phyloP scores from a whole-genome alignment of 30 jellyfish, hydroid and myxozoan genomes.

The Aurelia aurita region DNA sequence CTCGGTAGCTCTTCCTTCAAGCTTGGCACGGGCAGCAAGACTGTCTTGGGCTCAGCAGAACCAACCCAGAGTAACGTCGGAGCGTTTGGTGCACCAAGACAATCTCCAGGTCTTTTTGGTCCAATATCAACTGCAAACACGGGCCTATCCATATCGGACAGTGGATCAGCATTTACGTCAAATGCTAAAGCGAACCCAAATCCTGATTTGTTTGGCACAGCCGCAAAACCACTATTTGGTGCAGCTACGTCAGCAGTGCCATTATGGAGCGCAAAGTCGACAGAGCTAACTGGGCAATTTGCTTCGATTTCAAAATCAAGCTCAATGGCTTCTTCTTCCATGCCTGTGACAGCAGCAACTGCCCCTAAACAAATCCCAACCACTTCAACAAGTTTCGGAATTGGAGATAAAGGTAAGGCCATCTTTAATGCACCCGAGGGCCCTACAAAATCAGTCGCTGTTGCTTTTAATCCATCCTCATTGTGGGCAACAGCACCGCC shows the following conservation, averaged over 20 bases:
- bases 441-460: neutral
- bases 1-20: too few relatives aligned
- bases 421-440: neutral
- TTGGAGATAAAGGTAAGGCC: neutral
- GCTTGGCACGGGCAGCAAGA: too few relatives aligned
- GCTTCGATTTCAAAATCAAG: neutral
- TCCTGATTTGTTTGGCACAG: constrained; percentile 55
- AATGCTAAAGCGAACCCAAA: neutral
- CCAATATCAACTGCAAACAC: too few relatives aligned
- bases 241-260: neutral
- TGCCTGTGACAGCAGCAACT: neutral
- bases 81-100: too few relatives aligned
- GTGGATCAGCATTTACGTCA: too few relatives aligned
- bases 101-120: too few relatives aligned
- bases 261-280: constrained; percentile 1
- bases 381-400: neutral
- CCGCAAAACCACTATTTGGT: neutral
- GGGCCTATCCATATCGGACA: too few relatives aligned
- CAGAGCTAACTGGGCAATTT: neutral
- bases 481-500: neutral
- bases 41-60: too few relatives aligned
- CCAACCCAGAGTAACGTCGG: too few relatives aligned
- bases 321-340: neutral
- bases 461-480: neutral
- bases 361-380: neutral